phyloP scores from a whole-genome alignment of 2,888 invertebrate genomes.

The Zonitis immaculata region DNA sequence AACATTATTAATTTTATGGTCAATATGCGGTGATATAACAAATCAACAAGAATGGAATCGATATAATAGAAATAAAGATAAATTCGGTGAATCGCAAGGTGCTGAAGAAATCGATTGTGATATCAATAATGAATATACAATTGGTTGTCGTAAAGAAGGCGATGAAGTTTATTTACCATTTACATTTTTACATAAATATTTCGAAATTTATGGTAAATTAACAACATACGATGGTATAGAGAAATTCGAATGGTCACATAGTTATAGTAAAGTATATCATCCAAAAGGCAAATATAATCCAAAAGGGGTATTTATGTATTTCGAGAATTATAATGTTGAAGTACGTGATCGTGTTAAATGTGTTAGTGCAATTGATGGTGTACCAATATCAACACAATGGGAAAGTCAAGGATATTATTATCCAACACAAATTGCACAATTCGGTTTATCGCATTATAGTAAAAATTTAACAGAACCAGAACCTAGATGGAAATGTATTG shows the following conservation, averaged over 20 bases:
- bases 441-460: conserved; percentile 94
- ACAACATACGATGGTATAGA: conserved; percentile 68
- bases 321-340: conserved; percentile 98
- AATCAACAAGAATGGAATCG: conserved; percentile 31
- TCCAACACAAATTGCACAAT: conserved; percentile 98
- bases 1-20: conserved; percentile 69
- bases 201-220: conserved; percentile 89
- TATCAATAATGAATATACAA: conserved; percentile 77
- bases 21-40: conserved; percentile 64
- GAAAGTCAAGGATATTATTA: conserved; percentile 93
- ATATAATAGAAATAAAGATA: conserved; percentile 27
- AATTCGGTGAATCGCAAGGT: conserved; percentile 45
- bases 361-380: conserved; percentile 88
- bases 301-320: conserved; percentile 89
- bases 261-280: conserved; percentile 84
- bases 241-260: conserved; percentile 92
- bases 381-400: conserved; percentile 97
- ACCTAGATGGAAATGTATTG: conserved; percentile 67
- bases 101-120: conserved; percentile 75
- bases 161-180: conserved; percentile 90
- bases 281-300: conserved; percentile 88
- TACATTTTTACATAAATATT: conserved; percentile 88
- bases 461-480: conserved; percentile 86
- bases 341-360: conserved; percentile 93
- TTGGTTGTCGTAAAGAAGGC: conserved; percentile 44